Percentiles rank a stretch among this genome's conserved stretches.
Evolutionary conservation across 1,140 invertebrate genomes (phyloP).

Genomic region (Periplaneta americana): DNA sequence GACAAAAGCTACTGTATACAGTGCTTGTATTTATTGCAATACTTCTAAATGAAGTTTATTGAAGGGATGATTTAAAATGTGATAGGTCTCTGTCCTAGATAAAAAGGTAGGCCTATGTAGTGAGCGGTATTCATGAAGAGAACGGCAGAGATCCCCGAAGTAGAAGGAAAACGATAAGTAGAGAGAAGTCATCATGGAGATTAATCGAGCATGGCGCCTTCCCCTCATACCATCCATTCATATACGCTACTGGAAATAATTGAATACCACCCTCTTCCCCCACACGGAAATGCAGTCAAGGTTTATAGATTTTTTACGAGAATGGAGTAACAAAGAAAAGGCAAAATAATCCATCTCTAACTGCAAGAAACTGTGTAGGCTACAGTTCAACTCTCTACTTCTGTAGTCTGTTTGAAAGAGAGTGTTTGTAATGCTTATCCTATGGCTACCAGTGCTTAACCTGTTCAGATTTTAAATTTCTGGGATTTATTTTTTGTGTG

Average conservation of each 20-base stretch:
- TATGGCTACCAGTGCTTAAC: no score
- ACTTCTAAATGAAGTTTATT: no score
- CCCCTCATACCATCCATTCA: background rate
- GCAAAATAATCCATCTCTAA: background rate
- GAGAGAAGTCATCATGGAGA: background rate
- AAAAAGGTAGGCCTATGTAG: background rate
- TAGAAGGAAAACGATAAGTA: background rate
- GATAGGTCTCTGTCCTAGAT: no score
- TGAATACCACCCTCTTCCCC: background rate
- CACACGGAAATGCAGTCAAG: background rate
- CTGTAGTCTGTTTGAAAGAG: background rate
- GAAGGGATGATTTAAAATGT: no score
- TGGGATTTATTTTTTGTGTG: no score
- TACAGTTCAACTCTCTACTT: background rate
- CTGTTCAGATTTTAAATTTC: no score
- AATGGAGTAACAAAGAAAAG: background rate
- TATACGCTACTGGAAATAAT: background rate
- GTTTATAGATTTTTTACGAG: background rate
- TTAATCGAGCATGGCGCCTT: background rate
- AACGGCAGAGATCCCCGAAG: background rate
- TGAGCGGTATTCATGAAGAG: background rate
- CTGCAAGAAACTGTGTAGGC: background rate
- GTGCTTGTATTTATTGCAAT: no score
- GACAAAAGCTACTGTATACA: no score
- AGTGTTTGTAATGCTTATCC: no score